These are phyloP conservation scores for Caerostris extrusa DNA, from an alignment of 1,140 invertebrate species.

Conservation along the genomic window DNA sequence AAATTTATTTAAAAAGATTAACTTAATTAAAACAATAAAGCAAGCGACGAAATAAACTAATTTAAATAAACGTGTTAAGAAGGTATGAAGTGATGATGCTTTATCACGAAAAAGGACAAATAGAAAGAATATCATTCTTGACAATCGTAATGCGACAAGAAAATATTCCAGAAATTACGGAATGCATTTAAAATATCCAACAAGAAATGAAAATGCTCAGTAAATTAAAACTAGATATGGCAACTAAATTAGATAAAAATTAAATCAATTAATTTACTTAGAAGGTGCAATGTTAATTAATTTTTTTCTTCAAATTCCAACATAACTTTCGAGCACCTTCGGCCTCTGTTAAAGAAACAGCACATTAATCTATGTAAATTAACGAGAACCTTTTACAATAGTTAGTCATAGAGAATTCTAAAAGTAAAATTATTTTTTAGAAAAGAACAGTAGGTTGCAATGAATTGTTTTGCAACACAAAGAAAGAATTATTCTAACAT, in stretches of 20 bases:
- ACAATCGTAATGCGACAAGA: background rate
- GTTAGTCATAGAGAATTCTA: background rate
- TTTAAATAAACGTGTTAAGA: constrained; percentile 2
- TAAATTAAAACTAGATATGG: background rate
- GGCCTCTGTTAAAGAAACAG: background rate
- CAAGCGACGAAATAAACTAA: background rate
- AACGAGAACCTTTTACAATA: background rate
- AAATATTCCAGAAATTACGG: background rate
- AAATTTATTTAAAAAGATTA: too few species aligned
- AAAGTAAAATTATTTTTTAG: background rate
- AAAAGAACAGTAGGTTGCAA: too few species aligned
- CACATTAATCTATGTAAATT: background rate
- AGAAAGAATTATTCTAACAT: too few species aligned
- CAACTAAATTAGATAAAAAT: background rate
- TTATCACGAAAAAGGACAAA: background rate
- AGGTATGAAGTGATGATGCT: background rate
- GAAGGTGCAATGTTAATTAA: background rate
- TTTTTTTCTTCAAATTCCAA: background rate
- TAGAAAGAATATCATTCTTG: background rate
- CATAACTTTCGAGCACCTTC: background rate
- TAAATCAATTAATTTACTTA: background rate
- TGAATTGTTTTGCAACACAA: too few species aligned
- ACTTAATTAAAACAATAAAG: background rate
- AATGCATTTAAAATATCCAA: background rate
- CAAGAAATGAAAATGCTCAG: background rate